These are phyloP conservation scores for Oryzias sinensis DNA, from an alignment of 2,797 vertebrate genomes.

Conservation along the genomic window DNA sequence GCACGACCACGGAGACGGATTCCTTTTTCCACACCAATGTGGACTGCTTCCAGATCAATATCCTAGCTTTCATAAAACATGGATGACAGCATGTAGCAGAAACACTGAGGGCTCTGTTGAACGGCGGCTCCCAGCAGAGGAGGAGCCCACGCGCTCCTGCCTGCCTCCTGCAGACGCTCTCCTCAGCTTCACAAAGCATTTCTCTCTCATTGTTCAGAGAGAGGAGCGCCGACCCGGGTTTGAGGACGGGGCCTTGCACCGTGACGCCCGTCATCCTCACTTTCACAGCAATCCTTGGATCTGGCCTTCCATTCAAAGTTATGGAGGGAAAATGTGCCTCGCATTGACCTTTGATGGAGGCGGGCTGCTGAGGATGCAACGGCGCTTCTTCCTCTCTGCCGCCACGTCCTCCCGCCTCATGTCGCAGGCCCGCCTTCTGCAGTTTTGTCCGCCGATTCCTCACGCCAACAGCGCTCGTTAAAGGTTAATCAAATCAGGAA, in stretches of 20 bases:
- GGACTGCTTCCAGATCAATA: conserved; percentile 66
- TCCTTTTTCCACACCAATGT: conserved; percentile 25
- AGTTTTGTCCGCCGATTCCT: conserved; percentile 46
- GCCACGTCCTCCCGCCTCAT: conserved; percentile 14
- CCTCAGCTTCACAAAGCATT: conserved; percentile 30
- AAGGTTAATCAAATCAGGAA: conserved; percentile 74
- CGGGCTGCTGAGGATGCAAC: conserved; percentile 1
- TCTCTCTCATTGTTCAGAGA: conserved; percentile 27
- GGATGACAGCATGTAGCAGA: conserved; percentile 66
- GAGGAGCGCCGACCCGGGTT: conserved; percentile 34
- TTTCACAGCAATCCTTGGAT: conserved; percentile 37
- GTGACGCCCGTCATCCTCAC: conserved; percentile 44
- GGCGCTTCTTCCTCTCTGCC: not conserved
- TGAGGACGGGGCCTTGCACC: conserved; percentile 26
- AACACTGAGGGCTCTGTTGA: conserved; percentile 62
- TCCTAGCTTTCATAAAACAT: conserved; percentile 73
- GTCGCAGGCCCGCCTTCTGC: conserved; percentile 29
- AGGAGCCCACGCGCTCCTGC: too few species aligned
- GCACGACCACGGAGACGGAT: conserved; percentile 13
- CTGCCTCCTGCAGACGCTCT: conserved; percentile 11
- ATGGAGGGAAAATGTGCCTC: conserved; percentile 6
- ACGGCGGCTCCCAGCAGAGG: conserved; percentile 67
- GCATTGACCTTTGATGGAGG: conserved; percentile 35
- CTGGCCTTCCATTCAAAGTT: conserved; percentile 32
- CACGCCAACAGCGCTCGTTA: conserved; percentile 52